Conservation (phyloP, 2,113 vertebrate genomes). For the Triplophysa dalaica region DNA sequence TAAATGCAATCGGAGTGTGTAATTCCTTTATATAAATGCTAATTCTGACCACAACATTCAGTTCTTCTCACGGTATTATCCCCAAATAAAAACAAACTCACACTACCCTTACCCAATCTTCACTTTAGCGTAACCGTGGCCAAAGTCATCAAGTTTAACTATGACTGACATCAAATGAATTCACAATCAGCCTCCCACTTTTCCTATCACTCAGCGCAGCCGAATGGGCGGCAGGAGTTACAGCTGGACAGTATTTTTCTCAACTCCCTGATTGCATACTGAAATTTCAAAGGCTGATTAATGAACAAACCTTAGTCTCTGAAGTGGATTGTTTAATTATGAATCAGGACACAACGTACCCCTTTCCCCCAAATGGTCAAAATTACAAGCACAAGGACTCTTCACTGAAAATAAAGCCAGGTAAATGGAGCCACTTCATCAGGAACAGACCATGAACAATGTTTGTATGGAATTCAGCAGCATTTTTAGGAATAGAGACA, state of each 20-base stretch:
- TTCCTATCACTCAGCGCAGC: neutral
- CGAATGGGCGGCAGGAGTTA: constrained; percentile 35
- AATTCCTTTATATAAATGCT: constrained; percentile 38
- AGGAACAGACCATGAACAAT: constrained; percentile 20
- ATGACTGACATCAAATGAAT: constrained; percentile 37
- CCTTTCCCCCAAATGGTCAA: constrained; percentile 21
- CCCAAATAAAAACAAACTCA: constrained; percentile 14
- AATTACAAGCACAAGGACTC: constrained; percentile 32
- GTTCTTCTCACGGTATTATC: constrained; percentile 15
- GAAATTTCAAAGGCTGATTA: constrained; percentile 60
- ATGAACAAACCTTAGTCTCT: constrained; percentile 54
- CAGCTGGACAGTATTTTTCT: constrained; percentile 45
- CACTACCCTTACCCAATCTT: constrained; percentile 5
- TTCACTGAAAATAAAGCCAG: constrained; percentile 44
- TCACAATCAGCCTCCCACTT: constrained; percentile 40
- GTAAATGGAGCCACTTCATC: constrained; percentile 42
- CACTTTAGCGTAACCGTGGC: neutral
- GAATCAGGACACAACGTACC: constrained; percentile 47
- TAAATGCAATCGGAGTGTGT: constrained; percentile 28
- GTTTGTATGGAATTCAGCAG: neutral
- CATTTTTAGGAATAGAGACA: no score
- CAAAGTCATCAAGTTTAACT: constrained; percentile 26
- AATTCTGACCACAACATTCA: constrained; percentile 28
- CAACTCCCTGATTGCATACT: constrained; percentile 54
- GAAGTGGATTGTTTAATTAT: constrained; percentile 55